A percentile compares a stretch with the other conserved stretches of the same genome.
Conservation (phyloP, 2,888 invertebrate species). For the Theretra japonica region DNA sequence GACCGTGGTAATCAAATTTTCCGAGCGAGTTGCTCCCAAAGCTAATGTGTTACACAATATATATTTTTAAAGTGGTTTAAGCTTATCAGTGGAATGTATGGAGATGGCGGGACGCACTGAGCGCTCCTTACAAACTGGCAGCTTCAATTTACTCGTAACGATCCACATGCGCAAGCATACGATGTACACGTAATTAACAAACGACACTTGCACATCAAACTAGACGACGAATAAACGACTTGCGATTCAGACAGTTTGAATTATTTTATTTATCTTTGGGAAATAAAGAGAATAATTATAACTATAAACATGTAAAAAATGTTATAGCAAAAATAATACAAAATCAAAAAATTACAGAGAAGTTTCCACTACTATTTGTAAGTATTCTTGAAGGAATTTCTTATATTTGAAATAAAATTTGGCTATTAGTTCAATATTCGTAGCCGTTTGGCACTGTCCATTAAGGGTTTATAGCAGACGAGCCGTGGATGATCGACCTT, state of each 20-base stretch:
- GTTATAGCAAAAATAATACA: no score
- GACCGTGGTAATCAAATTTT: conserved; percentile 39
- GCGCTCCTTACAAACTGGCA: conserved; percentile 9
- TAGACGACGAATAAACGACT: background rate
- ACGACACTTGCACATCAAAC: background rate
- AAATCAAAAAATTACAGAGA: no score
- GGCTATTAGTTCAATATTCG: background rate
- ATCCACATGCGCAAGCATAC: conserved; percentile 2
- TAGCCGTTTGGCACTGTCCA: no score
- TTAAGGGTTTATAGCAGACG: no score
- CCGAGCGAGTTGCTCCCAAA: conserved; percentile 25
- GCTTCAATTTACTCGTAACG: conserved; percentile 16
- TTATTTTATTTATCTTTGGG: no score
- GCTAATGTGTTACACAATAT: conserved; percentile 8
- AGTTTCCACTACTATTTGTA: no score
- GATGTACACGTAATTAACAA: conserved; percentile 10
- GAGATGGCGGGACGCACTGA: background rate
- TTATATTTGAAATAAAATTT: background rate
- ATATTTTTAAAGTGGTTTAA: conserved; percentile 1
- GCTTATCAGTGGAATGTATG: conserved; percentile 19
- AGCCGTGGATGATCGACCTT: no score
- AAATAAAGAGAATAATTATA: no score
- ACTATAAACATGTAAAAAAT: no score
- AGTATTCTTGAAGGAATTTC: background rate
- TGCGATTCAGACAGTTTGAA: background rate